phyloP scores from a whole-genome alignment of 2,888 invertebrate species.

The Cyclophora punctaria region DNA sequence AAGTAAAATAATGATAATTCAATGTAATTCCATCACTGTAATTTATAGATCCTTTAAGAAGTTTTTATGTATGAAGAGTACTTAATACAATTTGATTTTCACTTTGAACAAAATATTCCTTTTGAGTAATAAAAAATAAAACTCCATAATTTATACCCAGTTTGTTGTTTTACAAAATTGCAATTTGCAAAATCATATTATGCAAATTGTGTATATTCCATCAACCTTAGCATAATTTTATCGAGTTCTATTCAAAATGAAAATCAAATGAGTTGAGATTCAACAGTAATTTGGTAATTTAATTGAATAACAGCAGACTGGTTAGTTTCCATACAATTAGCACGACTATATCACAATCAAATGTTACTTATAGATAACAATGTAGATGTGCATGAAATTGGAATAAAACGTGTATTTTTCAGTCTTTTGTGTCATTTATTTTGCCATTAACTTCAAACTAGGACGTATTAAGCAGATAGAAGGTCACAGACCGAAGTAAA shows the following conservation, averaged over 20 bases:
- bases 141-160: too few relatives aligned
- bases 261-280: constrained; percentile 12
- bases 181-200: too few relatives aligned
- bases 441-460: too few relatives aligned
- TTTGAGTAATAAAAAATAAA: too few relatives aligned
- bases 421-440: too few relatives aligned
- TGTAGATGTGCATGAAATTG: constrained; percentile 71
- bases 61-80: constrained; percentile 9
- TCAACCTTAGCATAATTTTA: too few relatives aligned
- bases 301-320: constrained; percentile 26
- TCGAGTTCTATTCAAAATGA: constrained; percentile 4
- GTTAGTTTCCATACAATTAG: constrained; percentile 42
- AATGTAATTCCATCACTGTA: constrained; percentile 14
- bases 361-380: constrained; percentile 57
- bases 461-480: too few relatives aligned
- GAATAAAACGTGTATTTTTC: constrained; percentile 68
- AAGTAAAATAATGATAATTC: constrained; percentile 5
- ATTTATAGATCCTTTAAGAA: constrained; percentile 11
- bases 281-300: neutral
- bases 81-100: constrained; percentile 8
- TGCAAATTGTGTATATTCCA: too few relatives aligned
- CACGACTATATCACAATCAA: constrained; percentile 48
- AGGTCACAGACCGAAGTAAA: too few relatives aligned
- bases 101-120: too few relatives aligned
- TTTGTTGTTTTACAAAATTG: too few relatives aligned